These are phyloP conservation scores for Asarcornis scutulata DNA, from an alignment of 2,113 vertebrate species.

Conservation along the genomic window DNA sequence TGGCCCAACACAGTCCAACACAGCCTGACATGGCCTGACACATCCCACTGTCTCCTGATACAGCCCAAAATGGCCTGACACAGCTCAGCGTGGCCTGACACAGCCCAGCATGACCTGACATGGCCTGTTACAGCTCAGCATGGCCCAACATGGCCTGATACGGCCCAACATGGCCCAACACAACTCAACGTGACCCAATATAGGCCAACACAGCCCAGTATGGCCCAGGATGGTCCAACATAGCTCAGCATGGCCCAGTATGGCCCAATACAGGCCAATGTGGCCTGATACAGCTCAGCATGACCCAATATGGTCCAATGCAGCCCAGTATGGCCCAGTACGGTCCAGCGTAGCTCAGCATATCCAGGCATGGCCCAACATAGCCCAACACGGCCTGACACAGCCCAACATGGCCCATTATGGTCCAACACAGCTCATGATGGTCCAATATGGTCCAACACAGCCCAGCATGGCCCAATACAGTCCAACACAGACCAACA, in stretches of 20 bases:
- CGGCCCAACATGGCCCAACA: rapidly evolving
- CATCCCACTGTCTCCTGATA: rapidly evolving
- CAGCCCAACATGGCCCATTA: background rate
- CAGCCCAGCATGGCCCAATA: too few relatives aligned
- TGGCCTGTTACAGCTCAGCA: rapidly evolving
- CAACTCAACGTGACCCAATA: rapidly evolving
- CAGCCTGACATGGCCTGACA: rapidly evolving
- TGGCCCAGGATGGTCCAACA: background rate
- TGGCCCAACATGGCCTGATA: too few relatives aligned
- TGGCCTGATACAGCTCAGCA: background rate
- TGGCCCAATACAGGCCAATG: too few relatives aligned
- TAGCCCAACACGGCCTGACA: rapidly evolving
- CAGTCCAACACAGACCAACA: background rate
- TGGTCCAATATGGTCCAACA: background rate
- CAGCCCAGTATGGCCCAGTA: too few relatives aligned
- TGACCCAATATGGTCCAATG: rapidly evolving
- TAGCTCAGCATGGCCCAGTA: too few relatives aligned
- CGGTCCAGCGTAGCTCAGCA: background rate
- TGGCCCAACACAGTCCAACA: rapidly evolving
- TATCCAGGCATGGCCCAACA: background rate
- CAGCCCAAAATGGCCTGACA: rapidly evolving
- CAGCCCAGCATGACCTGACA: rapidly evolving
- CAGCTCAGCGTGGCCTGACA: rapidly evolving
- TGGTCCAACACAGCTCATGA: rapidly evolving
- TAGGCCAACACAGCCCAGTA: too few relatives aligned